Conservation (phyloP, 1,140 invertebrate genomes). For the Temnothorax longispinosus region DNA sequence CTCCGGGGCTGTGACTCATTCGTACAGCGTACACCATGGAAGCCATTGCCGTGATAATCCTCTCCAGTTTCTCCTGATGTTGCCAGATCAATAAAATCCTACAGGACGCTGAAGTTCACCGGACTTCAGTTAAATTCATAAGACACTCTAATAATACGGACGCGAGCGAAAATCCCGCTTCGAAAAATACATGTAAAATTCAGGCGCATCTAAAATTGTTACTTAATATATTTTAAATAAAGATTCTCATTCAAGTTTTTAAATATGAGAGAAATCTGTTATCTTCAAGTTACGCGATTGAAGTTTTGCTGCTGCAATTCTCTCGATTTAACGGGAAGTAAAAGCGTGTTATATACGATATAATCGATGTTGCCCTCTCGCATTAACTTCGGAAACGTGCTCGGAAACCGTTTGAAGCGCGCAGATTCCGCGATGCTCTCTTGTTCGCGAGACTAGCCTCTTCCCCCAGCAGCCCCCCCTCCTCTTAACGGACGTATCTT, state of each 20-base stretch:
- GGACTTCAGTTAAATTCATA: neutral
- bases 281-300: neutral
- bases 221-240: neutral
- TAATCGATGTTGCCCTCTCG: slow-evolving; percentile 11
- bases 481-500: slow-evolving; percentile 68
- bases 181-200: neutral
- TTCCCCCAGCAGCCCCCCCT: neutral
- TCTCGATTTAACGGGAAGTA: neutral
- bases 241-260: no score
- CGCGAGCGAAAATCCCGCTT: neutral
- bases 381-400: slow-evolving; percentile 29
- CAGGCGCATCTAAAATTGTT: neutral
- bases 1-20: slow-evolving; percentile 68
- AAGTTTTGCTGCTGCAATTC: neutral
- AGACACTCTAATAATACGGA: neutral
- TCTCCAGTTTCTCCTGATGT: slow-evolving; percentile 41
- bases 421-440: slow-evolving; percentile 50
- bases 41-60: slow-evolving; percentile 66
- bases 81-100: slow-evolving; percentile 42
- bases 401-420: slow-evolving; percentile 31
- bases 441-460: slow-evolving; percentile 37
- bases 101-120: neutral
- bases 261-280: neutral
- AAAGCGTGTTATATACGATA: neutral
- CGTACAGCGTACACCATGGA: slow-evolving; percentile 53